Evolutionary conservation across 2,888 invertebrate genomes (phyloP).

Genomic region (Cryptus armator): DNA sequence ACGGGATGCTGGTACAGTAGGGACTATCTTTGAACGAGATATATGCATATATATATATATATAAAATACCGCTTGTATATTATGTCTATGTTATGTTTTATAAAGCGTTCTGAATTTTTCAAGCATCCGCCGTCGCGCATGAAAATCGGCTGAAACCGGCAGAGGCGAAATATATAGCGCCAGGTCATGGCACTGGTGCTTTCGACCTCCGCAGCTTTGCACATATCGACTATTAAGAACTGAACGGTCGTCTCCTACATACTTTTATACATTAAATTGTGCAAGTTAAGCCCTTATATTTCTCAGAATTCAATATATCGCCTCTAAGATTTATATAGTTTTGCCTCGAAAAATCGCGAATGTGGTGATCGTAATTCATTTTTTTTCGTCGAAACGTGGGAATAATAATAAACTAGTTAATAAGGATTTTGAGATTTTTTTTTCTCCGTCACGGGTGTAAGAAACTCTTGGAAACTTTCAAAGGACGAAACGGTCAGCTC

Average conservation of each 20-base stretch:
- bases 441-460: neutral
- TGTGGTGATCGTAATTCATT: constrained; percentile 38
- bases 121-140: constrained; percentile 15
- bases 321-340: neutral
- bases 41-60: neutral
- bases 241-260: no score
- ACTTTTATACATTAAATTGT: no score
- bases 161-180: neutral
- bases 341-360: constrained; percentile 3
- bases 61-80: constrained; percentile 3
- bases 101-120: constrained; percentile 39
- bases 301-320: neutral
- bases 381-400: constrained; percentile 22
- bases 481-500: neutral
- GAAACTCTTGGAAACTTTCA: neutral
- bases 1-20: constrained; percentile 29
- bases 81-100: constrained; percentile 4
- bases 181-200: no score
- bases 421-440: neutral
- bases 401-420: constrained; percentile 13
- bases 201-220: no score
- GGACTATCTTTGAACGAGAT: constrained; percentile 31
- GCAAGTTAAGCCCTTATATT: neutral
- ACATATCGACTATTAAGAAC: no score
- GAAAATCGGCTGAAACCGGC: neutral